phyloP scores from a whole-genome alignment of 2,888 invertebrate species.

The Carpatolechia fugitivella region DNA sequence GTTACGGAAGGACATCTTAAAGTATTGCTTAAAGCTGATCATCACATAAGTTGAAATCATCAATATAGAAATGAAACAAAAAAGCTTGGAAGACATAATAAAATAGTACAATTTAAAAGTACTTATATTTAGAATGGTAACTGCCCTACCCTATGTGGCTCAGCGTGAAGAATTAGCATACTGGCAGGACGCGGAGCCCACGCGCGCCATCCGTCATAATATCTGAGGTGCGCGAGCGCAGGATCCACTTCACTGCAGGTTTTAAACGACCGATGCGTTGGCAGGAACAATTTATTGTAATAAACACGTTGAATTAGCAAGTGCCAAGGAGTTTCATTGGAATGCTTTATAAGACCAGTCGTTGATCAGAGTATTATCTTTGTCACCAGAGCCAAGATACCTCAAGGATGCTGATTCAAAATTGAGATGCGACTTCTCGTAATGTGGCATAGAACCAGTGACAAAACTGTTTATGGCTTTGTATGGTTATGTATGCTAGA shows the following conservation, averaged over 20 bases:
- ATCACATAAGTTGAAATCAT: background rate
- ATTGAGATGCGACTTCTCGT: no score
- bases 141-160: slow-evolving; percentile 30
- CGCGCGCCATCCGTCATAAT: slow-evolving; percentile 71
- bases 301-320: background rate
- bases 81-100: background rate
- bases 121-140: no score
- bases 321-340: background rate
- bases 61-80: background rate
- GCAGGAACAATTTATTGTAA: background rate
- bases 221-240: slow-evolving; percentile 35
- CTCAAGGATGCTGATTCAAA: no score
- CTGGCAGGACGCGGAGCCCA: slow-evolving; percentile 66
- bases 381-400: no score
- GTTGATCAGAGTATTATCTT: no score
- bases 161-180: slow-evolving; percentile 65
- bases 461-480: no score
- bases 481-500: no score
- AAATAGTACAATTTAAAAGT: background rate
- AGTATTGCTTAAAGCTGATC: no score
- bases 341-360: background rate
- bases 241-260: background rate
- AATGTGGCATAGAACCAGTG: no score
- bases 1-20: no score
- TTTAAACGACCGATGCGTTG: background rate